Percentiles rank a stretch among this genome's conserved stretches.
Conservation (phyloP, 2,113 vertebrate genomes). For the Oenanthe melanoleuca region DNA sequence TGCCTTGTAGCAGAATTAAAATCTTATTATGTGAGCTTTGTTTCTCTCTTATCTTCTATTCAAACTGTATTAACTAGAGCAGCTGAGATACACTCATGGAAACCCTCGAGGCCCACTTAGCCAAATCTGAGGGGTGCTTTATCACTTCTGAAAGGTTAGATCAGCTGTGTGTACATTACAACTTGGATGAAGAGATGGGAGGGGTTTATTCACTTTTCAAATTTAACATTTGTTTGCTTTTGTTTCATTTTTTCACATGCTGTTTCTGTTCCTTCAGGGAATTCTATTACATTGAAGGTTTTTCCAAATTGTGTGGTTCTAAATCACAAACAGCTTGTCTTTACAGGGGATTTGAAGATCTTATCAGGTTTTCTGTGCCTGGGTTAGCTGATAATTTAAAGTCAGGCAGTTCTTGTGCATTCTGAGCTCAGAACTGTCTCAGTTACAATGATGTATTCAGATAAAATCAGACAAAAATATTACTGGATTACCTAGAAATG, state of each 20-base stretch:
- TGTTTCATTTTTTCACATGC: not conserved
- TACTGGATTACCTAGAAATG: not conserved
- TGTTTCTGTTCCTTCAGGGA: not conserved
- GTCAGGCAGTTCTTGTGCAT: slow-evolving; percentile 17
- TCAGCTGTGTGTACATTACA: slow-evolving; percentile 17
- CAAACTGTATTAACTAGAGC: slow-evolving; percentile 13
- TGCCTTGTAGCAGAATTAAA: slow-evolving; percentile 30
- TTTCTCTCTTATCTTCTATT: slow-evolving; percentile 17
- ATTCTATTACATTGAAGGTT: not conserved
- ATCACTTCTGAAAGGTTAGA: slow-evolving; percentile 36
- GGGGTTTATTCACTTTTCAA: slow-evolving; percentile 13
- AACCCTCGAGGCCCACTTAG: slow-evolving; percentile 30
- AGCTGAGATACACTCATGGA: not conserved
- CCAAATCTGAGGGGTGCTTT: slow-evolving; percentile 1
- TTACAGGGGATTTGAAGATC: slow-evolving; percentile 36
- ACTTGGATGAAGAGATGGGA: not conserved
- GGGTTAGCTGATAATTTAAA: not conserved
- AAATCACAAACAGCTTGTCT: slow-evolving; percentile 32
- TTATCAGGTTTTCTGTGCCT: slow-evolving; percentile 25
- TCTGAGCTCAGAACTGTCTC: slow-evolving; percentile 17
- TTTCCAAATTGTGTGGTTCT: not conserved
- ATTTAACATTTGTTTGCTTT: slow-evolving; percentile 7
- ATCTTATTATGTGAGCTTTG: slow-evolving; percentile 31
- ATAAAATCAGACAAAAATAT: not conserved
- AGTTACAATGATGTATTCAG: not conserved